Evolutionary conservation across 2,113 vertebrate genomes (phyloP).

Genomic region (Cromileptes altivelis): DNA sequence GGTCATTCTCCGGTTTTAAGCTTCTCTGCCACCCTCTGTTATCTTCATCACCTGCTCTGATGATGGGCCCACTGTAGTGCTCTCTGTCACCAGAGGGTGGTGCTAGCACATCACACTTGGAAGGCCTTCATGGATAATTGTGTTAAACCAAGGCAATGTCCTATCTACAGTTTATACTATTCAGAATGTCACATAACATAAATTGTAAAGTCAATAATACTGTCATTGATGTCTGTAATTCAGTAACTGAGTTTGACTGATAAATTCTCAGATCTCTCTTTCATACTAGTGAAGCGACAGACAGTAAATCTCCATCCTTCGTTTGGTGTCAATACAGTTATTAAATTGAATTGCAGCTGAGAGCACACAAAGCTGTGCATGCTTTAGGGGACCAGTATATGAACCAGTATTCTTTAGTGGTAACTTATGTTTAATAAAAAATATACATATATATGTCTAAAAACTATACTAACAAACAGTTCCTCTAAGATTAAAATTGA

Average conservation of each 20-base stretch:
- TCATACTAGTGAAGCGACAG: neutral
- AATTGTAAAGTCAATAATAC: slow-evolving; percentile 1
- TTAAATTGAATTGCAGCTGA: slow-evolving; percentile 9
- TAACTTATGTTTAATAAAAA: slow-evolving; percentile 6
- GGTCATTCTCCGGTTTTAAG: neutral
- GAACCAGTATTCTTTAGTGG: slow-evolving; percentile 8
- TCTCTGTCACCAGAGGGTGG: slow-evolving; percentile 63
- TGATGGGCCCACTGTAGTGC: neutral
- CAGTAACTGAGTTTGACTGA: neutral
- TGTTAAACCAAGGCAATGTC: slow-evolving; percentile 24
- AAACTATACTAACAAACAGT: neutral
- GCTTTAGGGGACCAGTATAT: slow-evolving; percentile 3
- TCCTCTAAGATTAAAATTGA: neutral
- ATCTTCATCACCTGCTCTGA: neutral
- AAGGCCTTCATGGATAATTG: neutral
- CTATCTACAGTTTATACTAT: slow-evolving; percentile 22
- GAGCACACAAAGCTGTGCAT: slow-evolving; percentile 19
- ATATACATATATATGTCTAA: neutral
- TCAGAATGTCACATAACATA: slow-evolving; percentile 17
- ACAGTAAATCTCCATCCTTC: neutral
- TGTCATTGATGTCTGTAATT: neutral
- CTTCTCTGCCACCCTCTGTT: neutral
- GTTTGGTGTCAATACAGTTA: slow-evolving; percentile 21
- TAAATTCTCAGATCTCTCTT: neutral
- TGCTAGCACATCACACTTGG: slow-evolving; percentile 55